A percentile compares a stretch with the other conserved stretches of the same genome.
Evolutionary conservation across 2,797 vertebrate genomes (phyloP).

Genomic region (Gastrophryne carolinensis): DNA sequence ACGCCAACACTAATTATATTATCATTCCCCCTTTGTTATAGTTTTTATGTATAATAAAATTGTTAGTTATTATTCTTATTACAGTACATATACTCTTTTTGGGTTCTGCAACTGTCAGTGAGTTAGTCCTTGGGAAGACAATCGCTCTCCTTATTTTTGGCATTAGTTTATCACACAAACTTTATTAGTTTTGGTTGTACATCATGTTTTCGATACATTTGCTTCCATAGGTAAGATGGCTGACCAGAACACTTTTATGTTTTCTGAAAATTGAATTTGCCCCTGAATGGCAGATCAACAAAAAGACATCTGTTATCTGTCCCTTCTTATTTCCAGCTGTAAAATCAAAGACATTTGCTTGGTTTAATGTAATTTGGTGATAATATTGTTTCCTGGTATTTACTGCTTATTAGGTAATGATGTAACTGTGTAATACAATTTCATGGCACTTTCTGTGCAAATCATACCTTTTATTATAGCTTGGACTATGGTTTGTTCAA

Average conservation of each 20-base stretch:
- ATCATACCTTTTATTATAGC: not conserved
- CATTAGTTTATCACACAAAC: no score
- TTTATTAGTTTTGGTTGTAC: no score
- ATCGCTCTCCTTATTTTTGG: no score
- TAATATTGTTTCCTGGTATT: slow-evolving; percentile 32
- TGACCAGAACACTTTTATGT: not conserved
- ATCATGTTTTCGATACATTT: no score
- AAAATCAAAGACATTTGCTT: slow-evolving; percentile 30
- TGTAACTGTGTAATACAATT: slow-evolving; percentile 21
- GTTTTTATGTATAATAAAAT: no score
- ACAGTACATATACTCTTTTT: no score
- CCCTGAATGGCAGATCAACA: slow-evolving; percentile 24
- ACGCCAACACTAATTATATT: no score
- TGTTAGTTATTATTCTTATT: no score
- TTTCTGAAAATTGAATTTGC: slow-evolving; percentile 1
- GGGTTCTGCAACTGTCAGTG: no score
- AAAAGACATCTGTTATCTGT: slow-evolving; percentile 34
- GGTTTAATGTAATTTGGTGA: slow-evolving; percentile 26
- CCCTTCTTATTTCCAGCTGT: slow-evolving; percentile 3
- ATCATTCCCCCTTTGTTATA: no score
- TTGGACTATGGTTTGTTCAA: not conserved
- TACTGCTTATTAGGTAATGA: slow-evolving; percentile 30
- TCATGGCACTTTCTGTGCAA: not conserved
- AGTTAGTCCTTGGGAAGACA: no score
- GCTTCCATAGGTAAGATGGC: not conserved